Evolutionary conservation across 2,888 invertebrate species (phyloP), one percentile per base, ranked within the genome.

Genomic region (Lapara coniferarum): DNA sequence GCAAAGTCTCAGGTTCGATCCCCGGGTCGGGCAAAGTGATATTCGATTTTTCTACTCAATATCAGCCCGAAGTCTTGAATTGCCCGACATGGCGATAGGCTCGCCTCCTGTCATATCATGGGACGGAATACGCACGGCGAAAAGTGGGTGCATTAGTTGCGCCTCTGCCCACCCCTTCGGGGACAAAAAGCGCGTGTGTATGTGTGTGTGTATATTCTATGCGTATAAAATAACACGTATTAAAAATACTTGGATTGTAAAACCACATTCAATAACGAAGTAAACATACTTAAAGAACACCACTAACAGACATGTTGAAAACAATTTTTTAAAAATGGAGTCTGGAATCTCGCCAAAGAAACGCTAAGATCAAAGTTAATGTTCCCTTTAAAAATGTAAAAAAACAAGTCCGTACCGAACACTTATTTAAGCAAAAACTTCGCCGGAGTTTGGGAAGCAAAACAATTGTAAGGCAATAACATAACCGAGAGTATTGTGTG

Each of bases 361-460:
- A 63, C 49, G 46, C 59, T 63, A 49, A 63, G 46, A 37, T 5
- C 37, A 37, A 37, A 63, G 63, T 49, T 63, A 63, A 63, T 63
- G 63, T 46, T 10, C 49, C 49, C 63, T 63, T 63, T 63, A 19
- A 63, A 63, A 63, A 63, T 46, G 63, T 46, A 46, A 46, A 63
- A 63, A 63, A 63, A 49, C 63, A 63, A 63, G 12, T 63, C 49
- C 37, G 10, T 46, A 19, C 63, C 49, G 13, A 49, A 46, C 46
- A 63, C 63, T 63, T 63, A 16, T 19, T 63, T 63, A 19, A 49
- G 13, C 63, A 19, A 46, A 19, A 56, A 56, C 19, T 46, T 46
- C 2, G 37, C 0, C 58, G 63, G 59, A 63, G 49, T 49, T 13
- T 16, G 46, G 49, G 8, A 59, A 59, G 12, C 19, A 19, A 37